Evolutionary conservation across 2,797 vertebrate genomes (phyloP), one percentile per base, ranked within the genome.

Genomic region (Somateria mollissima): DNA sequence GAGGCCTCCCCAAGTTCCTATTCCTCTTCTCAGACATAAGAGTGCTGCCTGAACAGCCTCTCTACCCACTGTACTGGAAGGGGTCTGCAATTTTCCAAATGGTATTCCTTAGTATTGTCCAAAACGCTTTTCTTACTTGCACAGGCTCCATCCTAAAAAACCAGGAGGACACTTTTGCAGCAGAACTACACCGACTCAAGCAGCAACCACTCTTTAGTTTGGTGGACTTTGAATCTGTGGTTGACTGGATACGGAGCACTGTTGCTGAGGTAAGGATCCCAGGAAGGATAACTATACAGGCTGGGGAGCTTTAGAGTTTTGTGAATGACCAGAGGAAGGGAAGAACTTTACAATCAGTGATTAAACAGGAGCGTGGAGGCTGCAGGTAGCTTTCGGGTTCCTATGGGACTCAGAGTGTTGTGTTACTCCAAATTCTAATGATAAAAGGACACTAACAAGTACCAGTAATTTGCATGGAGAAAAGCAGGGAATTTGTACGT

Each of bases 131-230:
- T 87, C 32, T 45, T 13, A 30, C 81, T 72, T 92, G 7, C 25
- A 45, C 54, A 99, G 99, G 99, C 62, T 99, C 99, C 82, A 99
- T 99, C 53, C 96, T 99, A 96, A 99, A 99, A 95, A 99, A 99
- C 93, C 99, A 99, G 96, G 99, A 99, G 97, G 99, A 99, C 93
- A 85, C 96, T 28, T 99, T 99, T 90, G 99, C 99, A 53, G 97
- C 99, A 3, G 99, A 99, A 96, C 96, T 99, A 37, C 99, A 99
- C 96, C 97, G 98, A 81, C 99, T 99, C 89, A 99, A 99, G 84
- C 99, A 99, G 97, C 98, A 99, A 81, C 98, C 98, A 0, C 98
- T 99, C 34, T 99, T 99, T 90, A 99, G 98, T 87, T 96, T 99
- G 84, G 98, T 99, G 93, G 99, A 99, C 89, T 99, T 99, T 87